These are phyloP conservation scores for Cotesia typhae DNA, from an alignment of 1,140 invertebrate genomes.

Conservation along the genomic window DNA sequence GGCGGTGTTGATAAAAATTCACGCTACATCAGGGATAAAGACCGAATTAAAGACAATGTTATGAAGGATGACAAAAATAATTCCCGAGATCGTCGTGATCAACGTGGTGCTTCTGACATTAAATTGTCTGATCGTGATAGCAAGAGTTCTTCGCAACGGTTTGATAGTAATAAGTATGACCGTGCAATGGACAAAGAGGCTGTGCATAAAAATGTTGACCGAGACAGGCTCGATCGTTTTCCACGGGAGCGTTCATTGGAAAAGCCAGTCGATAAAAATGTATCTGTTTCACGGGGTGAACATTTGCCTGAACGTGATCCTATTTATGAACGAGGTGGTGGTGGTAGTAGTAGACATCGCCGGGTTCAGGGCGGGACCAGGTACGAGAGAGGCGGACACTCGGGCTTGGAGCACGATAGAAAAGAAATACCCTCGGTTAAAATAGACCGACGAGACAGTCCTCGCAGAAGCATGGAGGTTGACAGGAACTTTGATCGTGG, in stretches of 20 bases:
- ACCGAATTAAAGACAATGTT: slow-evolving; percentile 48
- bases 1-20: slow-evolving; percentile 45
- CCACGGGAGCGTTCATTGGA: slow-evolving; percentile 55
- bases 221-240: slow-evolving; percentile 54
- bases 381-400: slow-evolving; percentile 50
- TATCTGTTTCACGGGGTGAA: slow-evolving; percentile 36
- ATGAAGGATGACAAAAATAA: slow-evolving; percentile 47
- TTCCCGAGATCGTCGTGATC: slow-evolving; percentile 55
- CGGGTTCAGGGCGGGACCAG: slow-evolving; percentile 47
- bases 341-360: slow-evolving; percentile 46
- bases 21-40: slow-evolving; percentile 54
- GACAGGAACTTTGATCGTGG: slow-evolving; percentile 58
- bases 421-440: slow-evolving; percentile 53
- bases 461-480: slow-evolving; percentile 49
- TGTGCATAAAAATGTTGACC: slow-evolving; percentile 47
- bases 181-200: slow-evolving; percentile 52
- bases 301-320: slow-evolving; percentile 47
- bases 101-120: slow-evolving; percentile 55
- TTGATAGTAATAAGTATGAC: slow-evolving; percentile 53
- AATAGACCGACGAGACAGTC: slow-evolving; percentile 54
- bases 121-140: slow-evolving; percentile 53
- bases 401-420: slow-evolving; percentile 47
- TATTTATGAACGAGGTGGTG: slow-evolving; percentile 51
- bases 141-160: slow-evolving; percentile 44
- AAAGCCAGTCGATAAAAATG: slow-evolving; percentile 47